These are phyloP conservation scores for Hystrix brachyura DNA, from an alignment of 2,113 vertebrate species.

Conservation along the genomic window DNA sequence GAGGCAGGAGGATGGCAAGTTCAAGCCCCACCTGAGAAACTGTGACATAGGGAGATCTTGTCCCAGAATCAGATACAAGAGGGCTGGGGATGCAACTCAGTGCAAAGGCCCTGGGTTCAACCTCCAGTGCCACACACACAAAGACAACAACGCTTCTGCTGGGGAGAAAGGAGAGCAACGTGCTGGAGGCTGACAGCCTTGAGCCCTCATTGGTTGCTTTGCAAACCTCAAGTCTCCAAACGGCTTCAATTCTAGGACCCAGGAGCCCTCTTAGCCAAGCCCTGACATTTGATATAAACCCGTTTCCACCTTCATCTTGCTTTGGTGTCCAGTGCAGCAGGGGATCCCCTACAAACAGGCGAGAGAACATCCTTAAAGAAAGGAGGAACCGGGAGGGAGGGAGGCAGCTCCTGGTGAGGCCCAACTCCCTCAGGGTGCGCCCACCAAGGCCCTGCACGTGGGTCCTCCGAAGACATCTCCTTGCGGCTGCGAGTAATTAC, in stretches of 20 bases:
- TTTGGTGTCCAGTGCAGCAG: background rate
- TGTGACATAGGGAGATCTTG: background rate
- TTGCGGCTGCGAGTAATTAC: accelerated
- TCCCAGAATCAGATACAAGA: background rate
- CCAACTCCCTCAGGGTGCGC: accelerated
- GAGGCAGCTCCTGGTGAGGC: background rate
- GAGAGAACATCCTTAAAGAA: background rate
- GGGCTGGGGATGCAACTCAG: background rate
- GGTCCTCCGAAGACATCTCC: accelerated
- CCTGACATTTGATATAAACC: background rate
- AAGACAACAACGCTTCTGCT: accelerated
- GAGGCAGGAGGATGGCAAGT: background rate
- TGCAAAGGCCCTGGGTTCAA: background rate
- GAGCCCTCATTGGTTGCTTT: accelerated
- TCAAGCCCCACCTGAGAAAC: background rate
- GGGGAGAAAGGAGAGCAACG: accelerated
- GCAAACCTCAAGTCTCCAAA: background rate
- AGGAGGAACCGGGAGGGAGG: background rate
- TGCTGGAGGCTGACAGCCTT: accelerated
- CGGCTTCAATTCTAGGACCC: background rate
- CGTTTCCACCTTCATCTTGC: background rate
- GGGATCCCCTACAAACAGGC: too few species aligned
- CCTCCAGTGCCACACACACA: background rate
- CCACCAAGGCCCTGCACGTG: accelerated
- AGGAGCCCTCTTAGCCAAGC: background rate